Conservation (phyloP, 2,113 vertebrate genomes). For the Psammodynastes pulverulentus region DNA sequence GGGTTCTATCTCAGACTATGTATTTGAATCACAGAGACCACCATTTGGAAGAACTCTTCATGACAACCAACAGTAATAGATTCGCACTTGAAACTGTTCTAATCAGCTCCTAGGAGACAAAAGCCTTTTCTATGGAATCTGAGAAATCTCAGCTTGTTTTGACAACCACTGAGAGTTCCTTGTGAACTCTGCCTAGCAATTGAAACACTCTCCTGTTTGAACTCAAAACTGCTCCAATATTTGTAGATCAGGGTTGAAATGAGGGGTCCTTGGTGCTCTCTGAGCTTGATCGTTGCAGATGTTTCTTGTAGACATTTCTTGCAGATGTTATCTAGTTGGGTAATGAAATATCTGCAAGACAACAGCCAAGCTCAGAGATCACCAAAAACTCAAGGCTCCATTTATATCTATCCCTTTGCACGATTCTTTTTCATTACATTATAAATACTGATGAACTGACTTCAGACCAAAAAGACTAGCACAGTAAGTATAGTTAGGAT, state of each 20-base stretch:
- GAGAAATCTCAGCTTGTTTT: not conserved
- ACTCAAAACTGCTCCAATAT: not conserved
- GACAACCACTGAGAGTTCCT: not conserved
- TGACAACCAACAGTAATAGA: not conserved
- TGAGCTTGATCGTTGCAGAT: too few species aligned
- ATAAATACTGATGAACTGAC: not conserved
- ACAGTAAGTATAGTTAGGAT: not conserved
- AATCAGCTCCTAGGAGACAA: not conserved
- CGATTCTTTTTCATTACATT: not conserved
- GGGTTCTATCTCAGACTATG: not conserved
- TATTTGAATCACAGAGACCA: not conserved
- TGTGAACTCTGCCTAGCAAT: not conserved
- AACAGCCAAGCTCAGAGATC: too few species aligned
- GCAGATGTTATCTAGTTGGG: too few species aligned
- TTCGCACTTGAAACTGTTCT: not conserved
- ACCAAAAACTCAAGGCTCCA: not conserved
- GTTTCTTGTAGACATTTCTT: too few species aligned
- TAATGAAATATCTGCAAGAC: too few species aligned
- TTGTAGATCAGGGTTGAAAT: not conserved
- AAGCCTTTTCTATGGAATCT: not conserved
- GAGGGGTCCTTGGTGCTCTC: not conserved
- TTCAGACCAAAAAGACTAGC: not conserved
- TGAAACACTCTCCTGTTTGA: not conserved
- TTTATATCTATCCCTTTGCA: not conserved
- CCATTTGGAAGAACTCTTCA: not conserved